Conservation (phyloP, 2,113 vertebrate genomes). For the Cinclus cinclus region DNA sequence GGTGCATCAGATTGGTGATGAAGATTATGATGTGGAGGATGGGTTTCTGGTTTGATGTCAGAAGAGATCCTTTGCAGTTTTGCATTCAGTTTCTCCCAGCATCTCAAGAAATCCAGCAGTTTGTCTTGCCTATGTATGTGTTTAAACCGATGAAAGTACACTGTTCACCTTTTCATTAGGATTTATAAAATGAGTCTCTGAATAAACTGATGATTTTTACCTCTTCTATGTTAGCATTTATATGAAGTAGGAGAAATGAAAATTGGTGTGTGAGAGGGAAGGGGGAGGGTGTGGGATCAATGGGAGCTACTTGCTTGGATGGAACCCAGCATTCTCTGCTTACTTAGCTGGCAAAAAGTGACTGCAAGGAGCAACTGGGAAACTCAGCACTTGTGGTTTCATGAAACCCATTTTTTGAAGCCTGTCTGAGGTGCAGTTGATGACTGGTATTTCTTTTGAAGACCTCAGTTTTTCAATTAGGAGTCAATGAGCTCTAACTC, state of each 20-base stretch:
- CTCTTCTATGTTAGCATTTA: background rate
- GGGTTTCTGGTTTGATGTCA: background rate
- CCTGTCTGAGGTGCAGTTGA: background rate
- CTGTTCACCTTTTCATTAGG: background rate
- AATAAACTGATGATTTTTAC: background rate
- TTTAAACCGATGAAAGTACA: background rate
- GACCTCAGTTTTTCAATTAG: background rate
- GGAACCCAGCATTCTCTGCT: background rate
- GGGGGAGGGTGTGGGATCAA: background rate
- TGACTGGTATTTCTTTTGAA: background rate
- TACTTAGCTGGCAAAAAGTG: background rate
- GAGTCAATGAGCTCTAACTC: background rate
- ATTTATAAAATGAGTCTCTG: background rate
- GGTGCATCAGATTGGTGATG: background rate
- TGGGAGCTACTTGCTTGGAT: background rate
- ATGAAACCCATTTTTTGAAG: background rate
- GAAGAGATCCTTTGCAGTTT: background rate
- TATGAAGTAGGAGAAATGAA: background rate
- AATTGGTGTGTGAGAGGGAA: background rate
- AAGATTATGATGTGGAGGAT: background rate
- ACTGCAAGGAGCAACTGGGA: background rate
- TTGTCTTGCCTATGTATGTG: background rate
- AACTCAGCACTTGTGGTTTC: background rate
- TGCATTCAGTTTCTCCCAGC: background rate
- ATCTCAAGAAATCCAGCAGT: background rate